Evolutionary conservation across 2,888 invertebrate genomes (phyloP), one percentile per base, ranked within the genome.

Genomic region (Rhamnusium bicolor): DNA sequence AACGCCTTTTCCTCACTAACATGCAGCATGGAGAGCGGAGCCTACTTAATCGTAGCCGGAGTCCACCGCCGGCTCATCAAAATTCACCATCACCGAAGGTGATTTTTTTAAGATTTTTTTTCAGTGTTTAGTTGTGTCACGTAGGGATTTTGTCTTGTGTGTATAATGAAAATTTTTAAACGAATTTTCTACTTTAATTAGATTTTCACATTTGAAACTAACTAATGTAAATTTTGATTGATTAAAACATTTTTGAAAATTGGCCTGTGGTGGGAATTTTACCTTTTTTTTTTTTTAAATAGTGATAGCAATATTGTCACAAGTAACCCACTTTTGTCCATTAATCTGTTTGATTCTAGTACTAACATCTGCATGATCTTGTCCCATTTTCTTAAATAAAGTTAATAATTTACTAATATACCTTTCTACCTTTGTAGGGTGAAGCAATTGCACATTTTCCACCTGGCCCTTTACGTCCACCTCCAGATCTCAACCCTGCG

Each of bases 31-130:
- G 90, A 78, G 87, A 87, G 47, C 81, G 85, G 77, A 84, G 84
- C 81, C 78, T 84, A 76, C 85, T 84, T 83, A 87, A 87, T 83
- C 82, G 86, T 75, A 86, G 90, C 85, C 92, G 94, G 90, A 94
- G 94, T 88, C 95, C 95, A 85, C 95, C 95, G 85, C 95, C 95
- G 86, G 95, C 95, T 82, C 95, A 95, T 89, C 95, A 95, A 91
- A 95, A 93, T 86, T 92, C 93, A 85, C 93, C 93, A 82, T 81
- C 81, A 73, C 81, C 79, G 12, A 79, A 82, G 80, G 81, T 82
- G 79, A 79, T 54, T 74, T 68, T 80, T 75, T 65, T n/a, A 29
- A 14, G 32, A n/a, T n/a, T n/a, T 70, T 70, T 60, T 88, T 87
- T 85, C 84, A 87, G 86, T 87, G 86, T 80, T 82, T 72, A 56